Evolutionary conservation across 2,888 invertebrate species (phyloP), one percentile per base, ranked within the genome.

Genomic region (Ochropleura plecta): DNA sequence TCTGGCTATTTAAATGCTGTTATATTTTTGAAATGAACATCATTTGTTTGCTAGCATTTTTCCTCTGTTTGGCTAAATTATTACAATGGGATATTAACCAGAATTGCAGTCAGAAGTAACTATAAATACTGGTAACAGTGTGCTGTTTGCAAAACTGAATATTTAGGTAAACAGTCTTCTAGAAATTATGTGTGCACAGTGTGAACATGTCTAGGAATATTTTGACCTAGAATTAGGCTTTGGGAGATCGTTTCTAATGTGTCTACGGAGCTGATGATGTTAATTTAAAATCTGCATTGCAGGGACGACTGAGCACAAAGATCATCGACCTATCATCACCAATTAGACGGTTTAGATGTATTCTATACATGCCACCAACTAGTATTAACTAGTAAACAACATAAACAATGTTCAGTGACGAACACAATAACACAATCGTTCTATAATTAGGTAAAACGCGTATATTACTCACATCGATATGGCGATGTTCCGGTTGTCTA

Each of bases 401-500:
- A 91, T 83, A 92, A 92, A 92, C 89, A 93, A 86, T 77, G 78
- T 84, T 73, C 87, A 88, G 84, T 84, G 86, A 90, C 83, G 86
- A 89, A 77, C 86, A 89, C 87, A 91, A 89, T 85, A 90, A 88
- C 87, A 89, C 89, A 87, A 88, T 90, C 85, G 83, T 89, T 89
- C 93, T 93, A 91, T 91, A 92, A 88, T 92, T 93, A 92, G 92
- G 89, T 88, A 89, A 92, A 91, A 92, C 90, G 90, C 90, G 90
- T 90, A 89, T 89, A 91, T 85, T 90, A 95, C 96, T 95, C 89
- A 96, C 96, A 96, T 96, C 89, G 96, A 94, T 91, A 96, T 89
- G 88, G 95, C 93, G 88, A 96, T 94, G 90, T 95, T 96, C 81
- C 96, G 95, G 91, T 92, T 96, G 83, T 96, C 96, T 88, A 96